Evolutionary conservation across 2,113 vertebrate species (phyloP), one percentile per base, ranked within the genome.

Genomic region (Laterallus jamaicensis): DNA sequence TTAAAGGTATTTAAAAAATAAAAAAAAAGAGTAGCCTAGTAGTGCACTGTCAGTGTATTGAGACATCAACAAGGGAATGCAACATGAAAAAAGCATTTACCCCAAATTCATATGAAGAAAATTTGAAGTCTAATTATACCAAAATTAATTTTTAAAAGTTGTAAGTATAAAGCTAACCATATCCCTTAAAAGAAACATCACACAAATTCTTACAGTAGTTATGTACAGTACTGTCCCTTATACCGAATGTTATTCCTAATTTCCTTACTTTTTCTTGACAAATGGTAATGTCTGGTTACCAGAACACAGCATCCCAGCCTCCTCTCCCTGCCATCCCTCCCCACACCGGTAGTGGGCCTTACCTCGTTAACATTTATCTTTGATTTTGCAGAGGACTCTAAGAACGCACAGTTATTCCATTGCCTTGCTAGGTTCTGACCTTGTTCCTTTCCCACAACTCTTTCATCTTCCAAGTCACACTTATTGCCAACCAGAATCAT

Each of bases 351-450:
- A 64, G n/a, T 12, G 5, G 29, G 56, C 20, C 96, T 97, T 98
- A 99, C 99, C 99, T 99, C 99, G 4, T 99, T 99, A 98, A 99
- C 99, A 94, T 99, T 99, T 98, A 99, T 99, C 98, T 99, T 99
- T 98, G 99, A 99, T 97, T 99, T 99, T 96, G 99, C 99, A 86
- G 99, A 99, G 81, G 99, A 99, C 96, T 99, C 99, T 98, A 99
- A 98, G 97, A 99, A 99, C 66, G 99, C 99, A 97, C 99, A 99
- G 97, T 98, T 99, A 98, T 99, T 99, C 99, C 99, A 99, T 82
- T 99, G 99, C 92, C 99, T 98, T 90, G 99, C 99, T 96, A 99
- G 98, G 93, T 99, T 99, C 78, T 99, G 98, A 82, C 99, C 99
- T 96, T 99, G 99, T 80, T 99, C 99, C 94, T 99, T 99, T 96